A percentile compares a stretch with the other conserved stretches of the same genome.
These are phyloP conservation scores for Aptenodytes patagonicus DNA, from an alignment of 2,113 vertebrate species.

Conservation along the genomic window DNA sequence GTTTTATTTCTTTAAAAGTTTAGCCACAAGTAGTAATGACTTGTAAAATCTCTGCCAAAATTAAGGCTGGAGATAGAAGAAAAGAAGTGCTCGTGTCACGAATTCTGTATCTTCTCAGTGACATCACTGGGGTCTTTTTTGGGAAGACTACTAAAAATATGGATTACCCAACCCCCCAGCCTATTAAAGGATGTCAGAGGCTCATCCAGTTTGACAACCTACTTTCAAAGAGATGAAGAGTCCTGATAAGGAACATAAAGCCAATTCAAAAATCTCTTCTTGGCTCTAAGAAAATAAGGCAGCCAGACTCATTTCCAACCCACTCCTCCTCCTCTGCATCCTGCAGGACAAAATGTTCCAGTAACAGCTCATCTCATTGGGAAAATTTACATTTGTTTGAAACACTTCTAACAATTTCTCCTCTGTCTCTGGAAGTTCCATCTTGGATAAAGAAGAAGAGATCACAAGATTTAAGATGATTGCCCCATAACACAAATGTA, in stretches of 20 bases:
- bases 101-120: neutral
- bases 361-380: constrained; percentile 26
- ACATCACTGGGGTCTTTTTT: neutral
- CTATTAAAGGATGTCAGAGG: constrained; percentile 34
- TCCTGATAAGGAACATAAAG: constrained; percentile 47
- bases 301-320: constrained; percentile 56
- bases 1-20: neutral
- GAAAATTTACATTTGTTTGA: constrained; percentile 55
- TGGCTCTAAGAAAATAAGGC: constrained; percentile 29
- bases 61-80: neutral
- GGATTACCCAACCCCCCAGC: neutral
- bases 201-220: constrained; percentile 48
- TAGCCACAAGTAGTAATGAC: neutral
- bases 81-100: neutral
- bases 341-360: constrained; percentile 64
- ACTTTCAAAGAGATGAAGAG: constrained; percentile 40
- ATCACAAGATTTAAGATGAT: neutral
- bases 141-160: constrained; percentile 36
- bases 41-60: constrained; percentile 2
- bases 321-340: constrained; percentile 49
- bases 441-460: neutral
- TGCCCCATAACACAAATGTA: neutral
- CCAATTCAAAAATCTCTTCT: neutral
- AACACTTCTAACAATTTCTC: constrained; percentile 31
- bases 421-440: constrained; percentile 29